Base-by-base conservation (phyloP, 2,113 vertebrate species). In the Corythoichthys haematopterus region DNA sequence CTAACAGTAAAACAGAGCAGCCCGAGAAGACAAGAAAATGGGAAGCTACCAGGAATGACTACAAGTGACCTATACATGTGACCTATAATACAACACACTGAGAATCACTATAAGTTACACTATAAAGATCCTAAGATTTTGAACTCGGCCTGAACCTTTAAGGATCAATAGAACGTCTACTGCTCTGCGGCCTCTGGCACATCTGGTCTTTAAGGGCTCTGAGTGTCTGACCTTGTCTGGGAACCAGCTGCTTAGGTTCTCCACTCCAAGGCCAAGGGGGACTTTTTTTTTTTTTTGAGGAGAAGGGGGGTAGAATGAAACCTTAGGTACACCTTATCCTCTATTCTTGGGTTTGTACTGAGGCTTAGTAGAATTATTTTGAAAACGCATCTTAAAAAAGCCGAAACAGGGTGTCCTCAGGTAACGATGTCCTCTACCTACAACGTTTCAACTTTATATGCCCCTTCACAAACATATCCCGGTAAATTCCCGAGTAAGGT, bases 281-380 rank as follows among this genome's bases (percentile, higher is more conserved):
- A 78, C 71, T 84, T 81, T 85, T 83, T 81, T 88, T 80, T 80
- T 80, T 76, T 72, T 68, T 70, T 74, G 75, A 83, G 75, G 84
- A 80, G 85, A 84, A 87, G 80, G 75, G 20, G 75, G 71, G 69
- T 80, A 75, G 76, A 71, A 51, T 79, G 67, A 84, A 85, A 77
- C 73, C 73, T 76, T 35, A 14, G 64, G 67, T 79, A 69, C 65
- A 79, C 59, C 71, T 80, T 71, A 79, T 84, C 73, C 79, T 83
- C 65, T 70, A 50, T 57, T 72, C 64, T 64, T 81, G 66, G 78
- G 84, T 85, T 88, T 87, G 78, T 74, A 64, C 59, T 72, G 69
- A 69, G 80, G 82, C 85, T 83, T 83, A 83, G 69, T 68, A 80
- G 73, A 67, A 76, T 71, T 78, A 52, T 73, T n/a, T 3, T 67